Evolutionary conservation across 2,888 invertebrate genomes (phyloP), one percentile per base, ranked within the genome.

Genomic region (Meiosimyza platycephala): DNA sequence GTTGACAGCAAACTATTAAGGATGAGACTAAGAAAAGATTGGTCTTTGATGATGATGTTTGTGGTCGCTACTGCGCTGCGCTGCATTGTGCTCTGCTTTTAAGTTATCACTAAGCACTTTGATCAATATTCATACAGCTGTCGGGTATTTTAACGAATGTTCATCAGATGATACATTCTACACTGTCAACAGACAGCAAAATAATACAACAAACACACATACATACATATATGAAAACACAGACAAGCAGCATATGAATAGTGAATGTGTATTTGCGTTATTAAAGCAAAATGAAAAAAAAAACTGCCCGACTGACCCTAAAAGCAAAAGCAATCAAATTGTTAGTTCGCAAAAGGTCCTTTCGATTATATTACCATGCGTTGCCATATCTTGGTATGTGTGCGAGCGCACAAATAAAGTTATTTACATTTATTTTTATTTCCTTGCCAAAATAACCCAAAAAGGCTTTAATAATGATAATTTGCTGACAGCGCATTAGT

Each of bases 111-210:
- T 68, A 68, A 68, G 63, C 63, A 52, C 70, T 70, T 70, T 70
- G 70, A 70, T 70, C 62, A 54, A 40, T 63, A 62, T 63, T 70
- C 62, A 62, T 70, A 63, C 47, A 18, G 63, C 70, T 62, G 70
- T 47, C 47, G 70, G 54, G 54, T 47, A 54, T 50, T 28, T 18
- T 47, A 54, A 63, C 54, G 70, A 70, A 62, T 63, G 63, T 52
- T 70, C 63, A 54, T 54, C 54, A 22, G 54, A 40, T 22, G 54
- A 33, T 63, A 28, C 7, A 54, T 9, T 9, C 40, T 28, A n/a
- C 18, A 28, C 13, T 62, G 63, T 47, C 55, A 40, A 70, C 62
- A 54, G 13, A 60, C 2, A 12, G 64, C 48, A 12, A 18, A 6
- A 18, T 18, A 51, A 16, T 18, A 16, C 15, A 70, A 16, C n/a